A percentile compares a stretch with the other conserved stretches of the same genome.
Conservation (phyloP, 2,797 vertebrate genomes). For the Phylloscopus collybita region DNA sequence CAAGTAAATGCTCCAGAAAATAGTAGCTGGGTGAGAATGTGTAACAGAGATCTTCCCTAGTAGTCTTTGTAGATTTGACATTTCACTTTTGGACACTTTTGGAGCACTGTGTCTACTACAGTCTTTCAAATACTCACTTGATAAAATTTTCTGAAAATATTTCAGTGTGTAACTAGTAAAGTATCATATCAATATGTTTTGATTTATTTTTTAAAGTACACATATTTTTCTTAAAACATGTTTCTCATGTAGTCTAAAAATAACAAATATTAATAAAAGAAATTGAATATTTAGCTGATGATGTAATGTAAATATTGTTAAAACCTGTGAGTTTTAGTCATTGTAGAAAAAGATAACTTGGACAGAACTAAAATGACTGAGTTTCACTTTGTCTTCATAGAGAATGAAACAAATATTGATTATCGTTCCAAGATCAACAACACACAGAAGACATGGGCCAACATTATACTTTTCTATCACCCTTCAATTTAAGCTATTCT, state of each 20-base stretch:
- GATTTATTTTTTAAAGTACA: not conserved
- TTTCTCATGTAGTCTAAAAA: not conserved
- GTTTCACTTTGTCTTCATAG: no score
- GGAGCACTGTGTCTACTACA: not conserved
- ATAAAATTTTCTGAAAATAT: not conserved
- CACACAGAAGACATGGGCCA: no score
- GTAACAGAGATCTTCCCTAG: not conserved
- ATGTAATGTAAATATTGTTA: not conserved
- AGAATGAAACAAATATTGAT: no score
- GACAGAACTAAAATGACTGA: not conserved
- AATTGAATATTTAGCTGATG: not conserved
- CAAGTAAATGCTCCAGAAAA: not conserved
- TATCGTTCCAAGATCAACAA: no score
- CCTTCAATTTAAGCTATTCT: not conserved
- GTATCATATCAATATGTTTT: not conserved
- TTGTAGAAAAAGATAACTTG: not conserved
- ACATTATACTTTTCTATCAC: no score
- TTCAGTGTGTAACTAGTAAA: not conserved
- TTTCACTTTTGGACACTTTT: slow-evolving; percentile 23
- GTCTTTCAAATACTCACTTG: not conserved
- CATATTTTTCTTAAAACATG: not conserved
- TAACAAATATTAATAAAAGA: not conserved
- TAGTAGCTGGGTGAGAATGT: not conserved
- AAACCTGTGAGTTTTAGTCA: not conserved
- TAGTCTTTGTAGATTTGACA: not conserved